These are phyloP conservation scores for Petrocephalus zakoni DNA, from an alignment of 2,113 vertebrate genomes.

Conservation along the genomic window DNA sequence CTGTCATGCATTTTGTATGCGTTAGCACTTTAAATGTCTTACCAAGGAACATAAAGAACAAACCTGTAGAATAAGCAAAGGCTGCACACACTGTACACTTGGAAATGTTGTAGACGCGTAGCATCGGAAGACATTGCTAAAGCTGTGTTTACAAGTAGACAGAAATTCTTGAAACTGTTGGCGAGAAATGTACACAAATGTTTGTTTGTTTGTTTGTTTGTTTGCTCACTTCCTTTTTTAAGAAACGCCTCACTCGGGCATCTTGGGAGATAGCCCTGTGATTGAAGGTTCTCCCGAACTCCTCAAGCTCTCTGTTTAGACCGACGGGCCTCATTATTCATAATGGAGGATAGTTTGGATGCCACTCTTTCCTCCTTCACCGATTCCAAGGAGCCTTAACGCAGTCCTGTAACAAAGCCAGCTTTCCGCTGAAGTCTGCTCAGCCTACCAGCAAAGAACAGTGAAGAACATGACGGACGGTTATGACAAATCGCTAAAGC, in stretches of 20 bases:
- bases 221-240: background rate
- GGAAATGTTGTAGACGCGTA: background rate
- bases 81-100: background rate
- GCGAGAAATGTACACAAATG: background rate
- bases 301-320: background rate
- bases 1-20: background rate
- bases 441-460: background rate
- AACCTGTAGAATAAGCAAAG: background rate
- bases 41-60: background rate
- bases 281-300: background rate
- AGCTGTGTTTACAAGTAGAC: background rate
- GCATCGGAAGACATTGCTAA: background rate
- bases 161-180: background rate
- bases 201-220: background rate
- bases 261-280: background rate
- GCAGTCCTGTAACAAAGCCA: background rate
- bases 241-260: background rate
- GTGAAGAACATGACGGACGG: background rate
- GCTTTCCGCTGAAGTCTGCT: background rate
- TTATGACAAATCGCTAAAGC: background rate
- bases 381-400: background rate
- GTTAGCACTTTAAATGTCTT: background rate
- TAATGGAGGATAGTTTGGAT: background rate
- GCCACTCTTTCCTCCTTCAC: background rate
- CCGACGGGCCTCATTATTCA: background rate